Base-by-base conservation (phyloP, 2,113 vertebrate genomes). In the Hemiprocne comata region DNA sequence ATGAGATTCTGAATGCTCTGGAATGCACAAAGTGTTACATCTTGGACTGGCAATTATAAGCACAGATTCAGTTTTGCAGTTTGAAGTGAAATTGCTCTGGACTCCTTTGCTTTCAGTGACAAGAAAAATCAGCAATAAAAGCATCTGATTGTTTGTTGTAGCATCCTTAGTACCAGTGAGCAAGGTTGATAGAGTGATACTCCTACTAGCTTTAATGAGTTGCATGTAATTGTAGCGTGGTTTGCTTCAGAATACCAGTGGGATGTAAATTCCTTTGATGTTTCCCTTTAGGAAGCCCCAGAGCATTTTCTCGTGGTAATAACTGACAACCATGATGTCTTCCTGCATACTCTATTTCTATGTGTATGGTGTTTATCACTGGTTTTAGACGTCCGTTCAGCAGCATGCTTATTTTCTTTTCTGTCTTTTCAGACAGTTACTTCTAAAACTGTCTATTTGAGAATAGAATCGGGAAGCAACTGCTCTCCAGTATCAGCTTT, bases 171-270 rank as follows among this genome's bases (percentile, higher is more conserved):
- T 28, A n/a, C 7, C 24, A 31, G 5, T 38, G 54, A 4, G 8
- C 31, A n/a, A 10, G 36, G 38, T 6, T 69, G 48, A 24, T 33
- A 17, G 83, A n/a, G 40, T 34, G 80, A 23, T 10, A 8, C 50
- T 55, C 8, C 44, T 40, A 1, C 13, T 55, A 16, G 61, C n/a
- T 75, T 50, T 28, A 26, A 15, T 0, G 8, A 74, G 53, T 24
- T 88, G 44, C 9, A 2, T 16, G 11, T 16, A 18, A 2, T 17
- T 50, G 38, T 19, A 7, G 31, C 0, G 0, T 44, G 17, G 50
- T 14, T 25, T 54, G 57, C 44, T 13, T 42, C 50, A 20, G 50
- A 64, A 29, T 28, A 36, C 58, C 50, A 13, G 40, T 16, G 29
- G 8, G 1, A 3, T 42, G 44, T 4, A 4, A 11, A 54, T 26